Base-by-base conservation (phyloP, 2,797 vertebrate species). In the Scarus forsteni region DNA sequence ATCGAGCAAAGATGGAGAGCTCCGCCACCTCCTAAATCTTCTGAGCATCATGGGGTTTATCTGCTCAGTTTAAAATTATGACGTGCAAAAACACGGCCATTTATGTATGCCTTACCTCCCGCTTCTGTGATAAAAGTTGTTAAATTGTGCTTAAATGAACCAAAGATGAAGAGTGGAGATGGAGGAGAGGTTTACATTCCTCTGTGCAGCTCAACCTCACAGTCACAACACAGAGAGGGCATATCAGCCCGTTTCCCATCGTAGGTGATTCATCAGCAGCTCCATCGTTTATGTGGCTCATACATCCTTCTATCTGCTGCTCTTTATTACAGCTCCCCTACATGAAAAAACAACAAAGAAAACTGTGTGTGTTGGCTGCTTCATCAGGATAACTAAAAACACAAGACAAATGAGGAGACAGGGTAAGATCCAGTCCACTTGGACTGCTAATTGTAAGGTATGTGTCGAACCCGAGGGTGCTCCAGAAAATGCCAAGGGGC, bases 121-220 rank as follows among this genome's bases (percentile, higher is more conserved):
- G 27, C 27, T 53, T 54, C 54, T 56, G 75, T 56, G 60, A 79
- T 85, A 80, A 85, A 84, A 44, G 16, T 62, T 80, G 48, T 65
- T 18, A 66, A 71, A 45, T 53, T 36, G 18, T 58, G 42, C 46
- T 72, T 69, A 69, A 73, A 80, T 63, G 87, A 62, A 60, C 70
- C 60, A 56, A 72, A 60, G 54, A 77, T 60, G 51, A 61, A 62
- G 42, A 52, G 38, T 5, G 60, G 58, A 45, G 56, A 67, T n/a
- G 83, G 75, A 84, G 48, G 53, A 12, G 18, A 36, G 49, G 82
- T 85, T 85, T 84, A 77, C 85, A 91, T 93, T 93, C 87, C 76
- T 83, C 79, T 46, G 9, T 76, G 56, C 70, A 84, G 60, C 69
- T 84, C 85, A 83, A 60, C 77, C 68, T 70, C 62, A 60, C 43